Base-by-base conservation (phyloP, 2,113 vertebrate genomes). In the Microtus ochrogaster region DNA sequence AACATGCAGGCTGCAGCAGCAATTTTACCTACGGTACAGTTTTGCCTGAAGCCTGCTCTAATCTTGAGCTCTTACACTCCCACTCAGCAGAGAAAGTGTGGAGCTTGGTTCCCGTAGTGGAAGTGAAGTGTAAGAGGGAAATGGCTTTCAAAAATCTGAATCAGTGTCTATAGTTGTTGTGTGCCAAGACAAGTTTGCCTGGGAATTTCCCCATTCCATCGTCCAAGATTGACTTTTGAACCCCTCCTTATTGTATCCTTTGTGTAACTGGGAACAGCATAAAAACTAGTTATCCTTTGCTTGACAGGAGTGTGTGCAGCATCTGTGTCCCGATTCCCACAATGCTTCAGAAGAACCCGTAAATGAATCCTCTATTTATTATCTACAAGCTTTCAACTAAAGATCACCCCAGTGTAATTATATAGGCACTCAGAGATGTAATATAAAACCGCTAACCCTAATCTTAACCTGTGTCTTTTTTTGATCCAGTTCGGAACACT, bases 91-190 rank as follows among this genome's bases (percentile, higher is more conserved):
- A 39, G 52, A 93, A 95, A 95, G 92, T 76, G 52, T 66, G 70
- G 39, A 11, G 22, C 84, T 91, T 95, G 88, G 90, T 90, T 94
- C 89, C 93, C 24, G 47, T 47, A 77, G 85, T 21, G 16, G 77
- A 94, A 72, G 73, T 66, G 68, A 94, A 93, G 70, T 77, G 65
- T 92, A 83, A 78, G 68, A 86, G 63, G 58, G 93, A 97, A 96
- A 74, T 70, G 79, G 81, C 91, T 94, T 72, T 61, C 87, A 47
- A 87, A 96, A 94, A 93, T 78, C 85, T 89, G 77, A 90, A 44
- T 76, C 33, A 79, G 22, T 90, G 39, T 95, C 68, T 84, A 95
- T 89, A 16, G 44, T 70, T 84, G 44, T 70, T 84, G 39, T 74
- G 30, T 0, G 4, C 61, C 86, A 92, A 90, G 52, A 58, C 33